Conservation (phyloP, 2,797 vertebrate genomes). For the Thalassophryne amazonica region DNA sequence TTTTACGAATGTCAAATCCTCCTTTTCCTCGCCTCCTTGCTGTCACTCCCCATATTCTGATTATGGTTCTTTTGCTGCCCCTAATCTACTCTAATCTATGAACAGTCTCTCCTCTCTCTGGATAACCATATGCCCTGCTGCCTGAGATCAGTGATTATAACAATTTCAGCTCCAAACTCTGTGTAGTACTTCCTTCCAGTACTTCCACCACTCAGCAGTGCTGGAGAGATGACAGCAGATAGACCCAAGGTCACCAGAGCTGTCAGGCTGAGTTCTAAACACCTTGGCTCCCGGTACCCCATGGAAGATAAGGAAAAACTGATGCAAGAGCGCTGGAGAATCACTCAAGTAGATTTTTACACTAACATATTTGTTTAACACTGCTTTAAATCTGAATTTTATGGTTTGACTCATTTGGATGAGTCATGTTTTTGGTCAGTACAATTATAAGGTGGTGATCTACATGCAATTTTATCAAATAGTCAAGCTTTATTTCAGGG, state of each 20-base stretch:
- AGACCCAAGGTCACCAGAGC: constrained; percentile 56
- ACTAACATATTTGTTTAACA: no score
- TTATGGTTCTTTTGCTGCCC: constrained; percentile 7
- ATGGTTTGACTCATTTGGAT: no score
- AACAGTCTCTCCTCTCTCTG: constrained; percentile 12
- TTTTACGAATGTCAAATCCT: constrained; percentile 14
- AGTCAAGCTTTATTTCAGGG: no score
- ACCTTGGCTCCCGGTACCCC: constrained; percentile 9
- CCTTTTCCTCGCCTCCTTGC: constrained; percentile 20
- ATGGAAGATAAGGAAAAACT: constrained; percentile 16
- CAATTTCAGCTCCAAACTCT: constrained; percentile 41
- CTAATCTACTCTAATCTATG: constrained; percentile 1
- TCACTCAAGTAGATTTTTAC: no score
- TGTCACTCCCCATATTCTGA: constrained; percentile 15
- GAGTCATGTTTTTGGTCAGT: no score
- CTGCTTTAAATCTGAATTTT: no score
- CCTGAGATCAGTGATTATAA: constrained; percentile 54
- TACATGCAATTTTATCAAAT: no score
- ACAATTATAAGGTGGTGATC: no score
- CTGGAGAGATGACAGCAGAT: constrained; percentile 35
- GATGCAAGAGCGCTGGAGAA: no score
- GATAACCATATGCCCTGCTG: constrained; percentile 12
- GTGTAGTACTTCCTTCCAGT: constrained; percentile 9
- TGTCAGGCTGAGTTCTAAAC: constrained; percentile 37
- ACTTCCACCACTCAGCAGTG: constrained; percentile 1